Evolutionary conservation across 1,140 invertebrate genomes (phyloP), one percentile per base, ranked within the genome.

Genomic region (Aphaenogaster floridana): DNA sequence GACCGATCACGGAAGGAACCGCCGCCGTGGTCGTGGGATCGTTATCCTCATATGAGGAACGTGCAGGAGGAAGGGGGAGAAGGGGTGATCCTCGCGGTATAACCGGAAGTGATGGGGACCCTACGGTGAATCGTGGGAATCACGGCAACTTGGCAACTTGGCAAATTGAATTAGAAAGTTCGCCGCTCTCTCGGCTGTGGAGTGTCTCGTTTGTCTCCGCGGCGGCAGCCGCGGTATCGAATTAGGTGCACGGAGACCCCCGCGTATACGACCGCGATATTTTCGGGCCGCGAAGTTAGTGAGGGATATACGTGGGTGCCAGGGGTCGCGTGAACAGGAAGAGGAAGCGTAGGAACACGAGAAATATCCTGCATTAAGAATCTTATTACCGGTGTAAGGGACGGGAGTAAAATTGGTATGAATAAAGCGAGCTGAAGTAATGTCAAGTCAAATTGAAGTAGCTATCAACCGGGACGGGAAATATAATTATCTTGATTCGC

Each of bases 121-220:
- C 83, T 79, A 87, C 63, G 63, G 80, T 45, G 59, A 86, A 86
- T 91, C 84, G 80, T 77, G 88, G 66, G 93, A 91, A 93, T 92
- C 88, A 87, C 86, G 54, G 54, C 59, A 63, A 52, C 42, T 85
- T 89, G 68, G 85, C 80, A 91, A 90, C 87, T 92, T 90, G 84
- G 88, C 81, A 91, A 89, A 93, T 93, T 89, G 90, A 93, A 93
- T 93, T 92, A 90, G 91, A 86, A 93, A 92, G 91, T 93, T 92
- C 76, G 72, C 45, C 83, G 88, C 64, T 89, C 84, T 80, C 89
- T 89, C 86, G 76, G 86, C 77, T 85, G 77, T 48, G 83, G 79
- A 72, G 86, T 86, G 76, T 91, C 89, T 93, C 90, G 87, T 92
- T 90, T 91, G 91, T 92, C 89, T 90, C 81, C 52, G 15, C 11